Percentiles rank a stretch among this genome's conserved stretches.
Evolutionary conservation across 2,797 vertebrate species (phyloP).

Genomic region (Emydoidea blandingii): DNA sequence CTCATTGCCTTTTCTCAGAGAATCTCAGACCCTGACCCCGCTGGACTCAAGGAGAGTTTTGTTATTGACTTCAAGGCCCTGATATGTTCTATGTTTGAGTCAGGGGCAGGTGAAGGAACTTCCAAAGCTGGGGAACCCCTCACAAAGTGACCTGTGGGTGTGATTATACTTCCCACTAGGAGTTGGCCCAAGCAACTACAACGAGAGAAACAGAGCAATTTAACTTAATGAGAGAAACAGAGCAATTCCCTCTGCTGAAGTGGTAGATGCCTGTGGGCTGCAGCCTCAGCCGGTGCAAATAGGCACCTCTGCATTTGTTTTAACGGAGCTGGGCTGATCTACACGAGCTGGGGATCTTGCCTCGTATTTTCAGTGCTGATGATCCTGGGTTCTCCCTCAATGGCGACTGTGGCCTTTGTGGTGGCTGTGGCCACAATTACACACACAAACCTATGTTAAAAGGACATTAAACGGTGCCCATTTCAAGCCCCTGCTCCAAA

Average conservation of each 20-base stretch:
- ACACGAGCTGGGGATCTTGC: no score
- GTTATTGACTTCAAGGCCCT: neutral
- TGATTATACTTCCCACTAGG: no score
- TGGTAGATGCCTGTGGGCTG: neutral
- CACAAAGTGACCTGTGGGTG: neutral
- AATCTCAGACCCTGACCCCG: neutral
- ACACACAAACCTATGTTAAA: neutral
- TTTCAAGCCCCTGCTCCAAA: neutral
- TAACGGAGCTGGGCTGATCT: no score
- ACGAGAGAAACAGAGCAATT: neutral
- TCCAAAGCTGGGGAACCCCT: neutral
- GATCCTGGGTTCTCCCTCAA: no score
- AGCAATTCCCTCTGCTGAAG: neutral
- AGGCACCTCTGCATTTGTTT: neutral
- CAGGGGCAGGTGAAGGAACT: neutral
- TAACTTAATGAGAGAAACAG: no score
- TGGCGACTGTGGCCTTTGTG: neutral
- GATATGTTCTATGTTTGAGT: neutral
- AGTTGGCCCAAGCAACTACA: neutral
- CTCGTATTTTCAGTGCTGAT: neutral
- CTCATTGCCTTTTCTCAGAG: neutral
- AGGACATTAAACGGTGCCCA: neutral
- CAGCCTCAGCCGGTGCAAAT: fast-evolving
- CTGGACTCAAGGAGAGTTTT: neutral
- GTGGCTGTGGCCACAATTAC: no score